Evolutionary conservation across 1,140 invertebrate species (phyloP).

Genomic region (Drosophila lacertosa): DNA sequence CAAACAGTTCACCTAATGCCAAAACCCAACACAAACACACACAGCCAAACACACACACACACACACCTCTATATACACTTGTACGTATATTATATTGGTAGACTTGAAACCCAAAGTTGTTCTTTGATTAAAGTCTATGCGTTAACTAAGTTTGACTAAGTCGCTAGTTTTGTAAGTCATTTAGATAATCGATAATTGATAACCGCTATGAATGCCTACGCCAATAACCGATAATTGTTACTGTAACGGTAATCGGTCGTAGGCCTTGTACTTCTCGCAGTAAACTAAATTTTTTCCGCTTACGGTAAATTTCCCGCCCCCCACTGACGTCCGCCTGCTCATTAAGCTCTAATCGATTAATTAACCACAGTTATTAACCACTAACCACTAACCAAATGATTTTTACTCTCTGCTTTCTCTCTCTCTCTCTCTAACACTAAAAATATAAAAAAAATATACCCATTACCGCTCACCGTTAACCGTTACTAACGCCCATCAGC

Average conservation of each 20-base stretch:
- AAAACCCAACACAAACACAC: conserved; percentile 13
- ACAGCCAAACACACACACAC: conserved; percentile 14
- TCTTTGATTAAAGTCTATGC: conserved; percentile 18
- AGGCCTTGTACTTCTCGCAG: background rate
- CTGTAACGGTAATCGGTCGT: conserved; percentile 8
- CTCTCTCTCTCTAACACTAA: conserved; percentile 44
- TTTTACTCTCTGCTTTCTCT: conserved; percentile 39
- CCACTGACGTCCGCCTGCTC: too few species aligned
- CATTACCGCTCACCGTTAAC: conserved; percentile 8
- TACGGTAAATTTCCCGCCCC: conserved; percentile 6
- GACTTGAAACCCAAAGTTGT: conserved; percentile 6
- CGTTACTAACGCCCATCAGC: conserved; percentile 60
- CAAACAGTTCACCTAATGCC: conserved; percentile 8
- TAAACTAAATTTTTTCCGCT: conserved; percentile 36
- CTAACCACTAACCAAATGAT: conserved; percentile 40
- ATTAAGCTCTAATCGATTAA: conserved; percentile 1
- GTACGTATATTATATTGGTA: conserved; percentile 19
- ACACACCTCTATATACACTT: conserved; percentile 6
- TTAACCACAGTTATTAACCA: conserved; percentile 37
- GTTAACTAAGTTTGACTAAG: conserved; percentile 55
- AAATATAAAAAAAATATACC: conserved; percentile 25
- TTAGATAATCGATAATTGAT: conserved; percentile 13
- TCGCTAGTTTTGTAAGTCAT: conserved; percentile 20
- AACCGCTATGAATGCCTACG: background rate
- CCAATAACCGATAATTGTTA: conserved; percentile 12